phyloP scores from a whole-genome alignment of 2,888 invertebrate species.

The Polyploca ridens region DNA sequence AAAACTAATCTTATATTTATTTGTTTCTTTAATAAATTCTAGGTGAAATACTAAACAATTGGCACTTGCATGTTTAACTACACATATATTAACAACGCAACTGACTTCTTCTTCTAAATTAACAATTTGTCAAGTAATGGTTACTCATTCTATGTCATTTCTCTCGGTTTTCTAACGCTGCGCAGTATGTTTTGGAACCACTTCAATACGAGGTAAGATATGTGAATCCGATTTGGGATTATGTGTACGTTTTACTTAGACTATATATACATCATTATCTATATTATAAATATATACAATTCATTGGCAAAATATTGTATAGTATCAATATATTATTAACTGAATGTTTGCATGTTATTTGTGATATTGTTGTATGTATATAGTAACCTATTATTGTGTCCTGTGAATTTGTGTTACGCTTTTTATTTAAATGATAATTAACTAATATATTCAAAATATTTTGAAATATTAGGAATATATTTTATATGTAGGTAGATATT shows the following conservation, averaged over 20 bases:
- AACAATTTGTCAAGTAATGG: conserved; percentile 62
- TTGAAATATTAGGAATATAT: conserved; percentile 26
- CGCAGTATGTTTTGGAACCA: conserved; percentile 99
- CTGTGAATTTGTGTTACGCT: conserved; percentile 86
- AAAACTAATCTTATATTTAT: conserved; percentile 37
- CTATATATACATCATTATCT: conserved; percentile 25
- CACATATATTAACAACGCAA: conserved; percentile 34
- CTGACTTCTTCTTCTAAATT: conserved; percentile 62
- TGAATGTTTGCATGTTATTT: conserved; percentile 55
- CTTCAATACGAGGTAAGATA: conserved; percentile 99
- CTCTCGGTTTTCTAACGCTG: conserved; percentile 91
- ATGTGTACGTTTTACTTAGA: conserved; percentile 48
- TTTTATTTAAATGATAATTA: conserved; percentile 63
- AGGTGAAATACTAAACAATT: conserved; percentile 41
- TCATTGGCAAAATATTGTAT: conserved; percentile 40
- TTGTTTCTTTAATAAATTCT: conserved; percentile 43
- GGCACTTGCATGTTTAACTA: conserved; percentile 71
- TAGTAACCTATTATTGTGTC: conserved; percentile 76
- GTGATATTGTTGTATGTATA: conserved; percentile 54
- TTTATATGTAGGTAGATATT: conserved; percentile 36
- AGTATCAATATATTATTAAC: conserved; percentile 26
- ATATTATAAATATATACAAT: conserved; percentile 34
- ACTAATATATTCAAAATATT: conserved; percentile 39
- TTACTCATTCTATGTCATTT: conserved; percentile 85
- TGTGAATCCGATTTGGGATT: conserved; percentile 62